These are phyloP conservation scores for Cyclina sinensis DNA, from an alignment of 1,140 invertebrate species.

Conservation along the genomic window DNA sequence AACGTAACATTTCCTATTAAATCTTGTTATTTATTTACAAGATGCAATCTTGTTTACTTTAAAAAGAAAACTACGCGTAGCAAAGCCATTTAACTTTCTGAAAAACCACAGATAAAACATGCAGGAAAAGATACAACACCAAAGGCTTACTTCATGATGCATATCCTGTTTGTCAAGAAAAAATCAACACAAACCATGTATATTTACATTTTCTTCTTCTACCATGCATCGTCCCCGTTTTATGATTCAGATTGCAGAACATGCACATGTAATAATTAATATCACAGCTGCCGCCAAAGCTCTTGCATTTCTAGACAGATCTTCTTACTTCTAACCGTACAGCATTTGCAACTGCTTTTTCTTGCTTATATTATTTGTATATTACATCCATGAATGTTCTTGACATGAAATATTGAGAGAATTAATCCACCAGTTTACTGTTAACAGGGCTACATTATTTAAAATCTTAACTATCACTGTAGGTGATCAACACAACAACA, in stretches of 20 bases:
- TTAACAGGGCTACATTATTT: too few relatives aligned
- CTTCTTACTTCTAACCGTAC: not conserved
- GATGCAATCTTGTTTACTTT: not conserved
- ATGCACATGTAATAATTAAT: slow-evolving; percentile 33
- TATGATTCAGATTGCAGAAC: not conserved
- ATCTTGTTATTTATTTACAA: not conserved
- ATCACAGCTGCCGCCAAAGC: not conserved
- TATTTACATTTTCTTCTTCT: slow-evolving; percentile 7
- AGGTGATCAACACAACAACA: too few relatives aligned
- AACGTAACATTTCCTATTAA: too few relatives aligned
- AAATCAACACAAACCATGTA: slow-evolving; percentile 5
- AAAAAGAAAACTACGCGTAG: not conserved
- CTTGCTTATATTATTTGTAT: too few relatives aligned
- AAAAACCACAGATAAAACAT: not conserved
- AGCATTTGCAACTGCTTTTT: not conserved
- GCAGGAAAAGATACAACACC: slow-evolving; percentile 1
- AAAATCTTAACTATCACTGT: too few relatives aligned
- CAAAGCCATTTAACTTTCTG: not conserved
- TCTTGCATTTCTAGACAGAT: not conserved
- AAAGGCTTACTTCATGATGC: slow-evolving; percentile 1
- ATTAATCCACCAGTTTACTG: too few relatives aligned
- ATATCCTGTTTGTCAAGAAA: slow-evolving; percentile 3
- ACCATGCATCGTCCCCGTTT: not conserved
- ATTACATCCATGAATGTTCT: too few relatives aligned
- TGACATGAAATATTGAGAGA: too few relatives aligned